Evolutionary conservation across 2,113 vertebrate genomes (phyloP).

Genomic region (Cathartes aura): DNA sequence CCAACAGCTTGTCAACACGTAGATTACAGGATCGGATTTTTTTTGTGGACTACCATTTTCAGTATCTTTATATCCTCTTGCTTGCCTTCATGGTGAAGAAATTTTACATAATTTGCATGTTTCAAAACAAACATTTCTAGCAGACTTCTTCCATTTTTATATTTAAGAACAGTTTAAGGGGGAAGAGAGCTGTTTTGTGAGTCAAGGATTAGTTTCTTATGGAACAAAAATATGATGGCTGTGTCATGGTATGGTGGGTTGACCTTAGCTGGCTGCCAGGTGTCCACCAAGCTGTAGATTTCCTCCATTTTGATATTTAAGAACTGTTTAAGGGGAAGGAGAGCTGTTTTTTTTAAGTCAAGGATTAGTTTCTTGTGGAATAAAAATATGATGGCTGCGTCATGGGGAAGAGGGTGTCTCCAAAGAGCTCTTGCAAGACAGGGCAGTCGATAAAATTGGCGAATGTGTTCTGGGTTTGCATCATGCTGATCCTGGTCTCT

Average conservation of each 20-base stretch:
- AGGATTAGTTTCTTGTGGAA: neutral
- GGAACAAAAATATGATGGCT: neutral
- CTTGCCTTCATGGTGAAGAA: neutral
- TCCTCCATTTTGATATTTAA: neutral
- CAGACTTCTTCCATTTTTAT: neutral
- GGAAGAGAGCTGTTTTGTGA: neutral
- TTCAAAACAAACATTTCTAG: conserved; percentile 29
- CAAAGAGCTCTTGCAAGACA: neutral
- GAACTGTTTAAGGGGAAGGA: neutral
- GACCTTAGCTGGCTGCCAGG: too few species aligned
- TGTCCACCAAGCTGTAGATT: too few species aligned
- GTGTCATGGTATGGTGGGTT: too few species aligned
- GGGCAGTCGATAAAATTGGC: neutral
- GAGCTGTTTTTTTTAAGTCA: neutral
- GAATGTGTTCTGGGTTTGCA: neutral
- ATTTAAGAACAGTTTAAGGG: neutral
- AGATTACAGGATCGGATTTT: conserved; percentile 53
- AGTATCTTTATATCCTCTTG: neutral
- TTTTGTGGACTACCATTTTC: conserved; percentile 19
- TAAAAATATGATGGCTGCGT: neutral
- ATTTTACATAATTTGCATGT: neutral
- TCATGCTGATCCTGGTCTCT: neutral
- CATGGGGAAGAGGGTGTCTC: neutral
- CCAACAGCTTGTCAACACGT: conserved; percentile 63
- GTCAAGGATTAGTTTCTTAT: neutral